Evolutionary conservation across 2,797 vertebrate genomes (phyloP).

Genomic region (Phalanger gymnotis): DNA sequence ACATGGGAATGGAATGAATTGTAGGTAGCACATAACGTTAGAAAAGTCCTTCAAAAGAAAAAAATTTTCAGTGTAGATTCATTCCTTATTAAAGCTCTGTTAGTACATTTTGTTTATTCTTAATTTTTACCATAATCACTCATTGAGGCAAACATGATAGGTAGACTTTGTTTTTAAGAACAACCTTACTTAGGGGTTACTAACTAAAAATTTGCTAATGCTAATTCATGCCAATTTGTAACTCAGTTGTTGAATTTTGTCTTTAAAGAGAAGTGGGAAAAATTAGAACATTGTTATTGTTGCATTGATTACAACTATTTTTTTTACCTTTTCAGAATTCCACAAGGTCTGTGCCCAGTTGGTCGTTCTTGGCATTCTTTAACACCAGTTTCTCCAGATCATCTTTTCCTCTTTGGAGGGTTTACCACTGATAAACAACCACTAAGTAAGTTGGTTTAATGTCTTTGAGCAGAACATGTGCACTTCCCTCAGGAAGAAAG

Average conservation of each 20-base stretch:
- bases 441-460: slow-evolving; percentile 89
- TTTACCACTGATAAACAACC: slow-evolving; percentile 97
- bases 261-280: background rate
- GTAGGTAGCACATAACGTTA: slow-evolving; percentile 85
- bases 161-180: background rate
- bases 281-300: background rate
- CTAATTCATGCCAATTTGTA: background rate
- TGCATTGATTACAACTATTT: slow-evolving; percentile 28
- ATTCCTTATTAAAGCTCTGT: background rate
- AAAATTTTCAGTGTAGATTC: background rate
- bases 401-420: slow-evolving; percentile 97
- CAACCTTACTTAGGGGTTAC: background rate
- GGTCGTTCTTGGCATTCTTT: slow-evolving; percentile 98
- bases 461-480: background rate
- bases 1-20: slow-evolving; percentile 97
- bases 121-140: slow-evolving; percentile 37
- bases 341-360: slow-evolving; percentile 89
- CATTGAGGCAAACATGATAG: slow-evolving; percentile 44
- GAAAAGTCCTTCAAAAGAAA: slow-evolving; percentile 8
- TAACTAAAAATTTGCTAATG: background rate
- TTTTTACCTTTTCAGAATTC: slow-evolving; percentile 74
- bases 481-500: background rate
- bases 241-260: background rate
- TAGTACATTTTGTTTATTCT: slow-evolving; percentile 27
- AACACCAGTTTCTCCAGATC: slow-evolving; percentile 91